phyloP scores from a whole-genome alignment of 2,113 vertebrate species.

The Silurus meridionalis region DNA sequence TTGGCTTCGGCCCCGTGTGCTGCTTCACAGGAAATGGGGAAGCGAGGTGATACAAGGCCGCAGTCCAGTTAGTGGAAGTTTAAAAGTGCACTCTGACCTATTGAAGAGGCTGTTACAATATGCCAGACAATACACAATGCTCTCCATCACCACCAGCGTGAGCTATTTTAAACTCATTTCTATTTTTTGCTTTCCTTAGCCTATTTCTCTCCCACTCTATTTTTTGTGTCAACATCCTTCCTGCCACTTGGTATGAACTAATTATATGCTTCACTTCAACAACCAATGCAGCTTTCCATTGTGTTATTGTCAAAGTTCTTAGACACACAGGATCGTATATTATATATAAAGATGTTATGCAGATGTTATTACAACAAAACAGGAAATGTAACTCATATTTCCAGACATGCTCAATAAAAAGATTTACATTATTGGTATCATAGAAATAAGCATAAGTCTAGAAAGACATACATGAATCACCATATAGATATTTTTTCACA shows the following conservation, averaged over 20 bases:
- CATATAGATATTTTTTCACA: not conserved
- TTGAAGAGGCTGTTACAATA: constrained; percentile 38
- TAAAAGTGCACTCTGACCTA: constrained; percentile 69
- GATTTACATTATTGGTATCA: not conserved
- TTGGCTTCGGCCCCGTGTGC: constrained; percentile 6
- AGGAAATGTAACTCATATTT: not conserved
- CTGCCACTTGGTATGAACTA: constrained; percentile 44
- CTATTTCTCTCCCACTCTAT: constrained; percentile 23
- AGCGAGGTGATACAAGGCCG: constrained; percentile 42
- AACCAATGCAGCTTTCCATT: constrained; percentile 44
- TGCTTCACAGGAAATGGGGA: constrained; percentile 54
- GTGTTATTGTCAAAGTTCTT: constrained; percentile 39
- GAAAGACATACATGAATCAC: not conserved
- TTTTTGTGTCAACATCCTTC: constrained; percentile 51
- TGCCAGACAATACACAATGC: constrained; percentile 35
- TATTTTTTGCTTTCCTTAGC: constrained; percentile 50
- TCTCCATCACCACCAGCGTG: not conserved
- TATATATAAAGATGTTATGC: not conserved
- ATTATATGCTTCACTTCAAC: constrained; percentile 63
- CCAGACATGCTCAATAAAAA: not conserved
- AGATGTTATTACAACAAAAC: not conserved
- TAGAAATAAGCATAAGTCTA: not conserved
- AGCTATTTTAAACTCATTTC: constrained; percentile 42
- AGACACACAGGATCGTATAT: constrained; percentile 33
- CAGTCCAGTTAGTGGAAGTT: constrained; percentile 59